These are phyloP conservation scores for Lasioglossum pauxillum DNA, from an alignment of 2,888 invertebrate species.

Conservation along the genomic window DNA sequence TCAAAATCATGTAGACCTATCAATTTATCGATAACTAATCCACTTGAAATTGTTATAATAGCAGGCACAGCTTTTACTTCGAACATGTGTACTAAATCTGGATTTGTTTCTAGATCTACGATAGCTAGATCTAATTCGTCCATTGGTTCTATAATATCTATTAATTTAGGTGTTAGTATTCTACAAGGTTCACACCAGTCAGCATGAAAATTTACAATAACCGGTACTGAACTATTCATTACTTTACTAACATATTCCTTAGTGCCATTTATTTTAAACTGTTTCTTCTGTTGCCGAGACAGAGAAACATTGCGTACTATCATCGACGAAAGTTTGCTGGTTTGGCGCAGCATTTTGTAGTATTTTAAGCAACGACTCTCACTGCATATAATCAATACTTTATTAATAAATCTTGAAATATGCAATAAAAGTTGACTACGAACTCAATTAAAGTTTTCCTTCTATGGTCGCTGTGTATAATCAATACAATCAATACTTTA, in stretches of 20 bases:
- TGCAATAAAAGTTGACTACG: neutral
- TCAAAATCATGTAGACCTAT: slow-evolving; percentile 93
- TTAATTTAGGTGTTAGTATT: slow-evolving; percentile 93
- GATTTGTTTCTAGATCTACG: slow-evolving; percentile 92
- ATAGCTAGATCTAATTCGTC: slow-evolving; percentile 91
- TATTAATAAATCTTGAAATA: too few species aligned
- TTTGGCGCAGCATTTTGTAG: slow-evolving; percentile 79
- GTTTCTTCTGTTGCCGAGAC: slow-evolving; percentile 75
- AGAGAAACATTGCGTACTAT: slow-evolving; percentile 77
- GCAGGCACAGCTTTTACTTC: slow-evolving; percentile 94
- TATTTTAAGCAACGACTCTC: slow-evolving; percentile 16
- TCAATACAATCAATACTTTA: neutral
- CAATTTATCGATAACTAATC: slow-evolving; percentile 94
- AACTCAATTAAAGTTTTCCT: slow-evolving; percentile 20
- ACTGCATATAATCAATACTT: too few species aligned
- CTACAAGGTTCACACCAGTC: slow-evolving; percentile 97
- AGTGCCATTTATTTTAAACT: slow-evolving; percentile 88
- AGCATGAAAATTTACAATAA: slow-evolving; percentile 96
- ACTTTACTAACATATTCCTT: slow-evolving; percentile 93
- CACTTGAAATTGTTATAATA: slow-evolving; percentile 92
- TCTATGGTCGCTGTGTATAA: neutral
- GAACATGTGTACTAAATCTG: slow-evolving; percentile 92
- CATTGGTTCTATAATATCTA: slow-evolving; percentile 90
- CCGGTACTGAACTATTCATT: slow-evolving; percentile 93
- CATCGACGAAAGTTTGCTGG: slow-evolving; percentile 66